Evolutionary conservation across 1,140 invertebrate species (phyloP), one percentile per base, ranked within the genome.

Genomic region (Drosophila gunungcola): DNA sequence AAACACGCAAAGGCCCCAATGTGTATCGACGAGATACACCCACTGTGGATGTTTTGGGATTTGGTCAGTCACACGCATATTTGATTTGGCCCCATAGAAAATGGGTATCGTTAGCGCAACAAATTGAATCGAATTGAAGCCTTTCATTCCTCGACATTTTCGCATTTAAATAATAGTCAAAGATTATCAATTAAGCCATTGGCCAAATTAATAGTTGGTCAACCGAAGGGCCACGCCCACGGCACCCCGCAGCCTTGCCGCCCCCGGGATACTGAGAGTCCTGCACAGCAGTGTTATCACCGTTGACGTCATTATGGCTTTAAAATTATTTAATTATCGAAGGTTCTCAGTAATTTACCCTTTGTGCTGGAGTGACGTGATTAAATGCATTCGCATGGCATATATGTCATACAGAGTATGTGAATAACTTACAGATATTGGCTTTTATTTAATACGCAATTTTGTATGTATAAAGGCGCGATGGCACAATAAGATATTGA

Each of bases 91-190:
- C 16, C 36, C 6, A 1, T n/a, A 79, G 68, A 65, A 77, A 80
- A 80, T 78, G 61, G 52, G 64, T 84, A 80, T 84, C 73, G 81
- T 73, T 80, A 70, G 68, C 64, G 56, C 68, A 78, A 78, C 82
- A 81, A 85, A 85, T 86, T 85, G 82, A 88, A 88, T 79, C 63
- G 74, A 81, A 81, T 81, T 68, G 34, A 74, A 74, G 53, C 73
- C 60, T 36, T 54, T 54, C 75, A 60, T 32, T 57, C 63, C 42
- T 56, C 75, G 65, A 73, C 48, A 32, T 74, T 57, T 54, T 78
- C 60, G 65, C 70, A 76, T 88, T 88, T 86, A 88, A 86, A 86
- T 88, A 88, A 86, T 86, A 88, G 82, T 78, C 82, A 88, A 86
- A 88, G 83, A 86, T 86, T 86, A 88, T 88, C 83, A 86, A 86